Evolutionary conservation across 2,888 invertebrate species (phyloP), one percentile per base, ranked within the genome.

Genomic region (Phytoseiulus persimilis): DNA sequence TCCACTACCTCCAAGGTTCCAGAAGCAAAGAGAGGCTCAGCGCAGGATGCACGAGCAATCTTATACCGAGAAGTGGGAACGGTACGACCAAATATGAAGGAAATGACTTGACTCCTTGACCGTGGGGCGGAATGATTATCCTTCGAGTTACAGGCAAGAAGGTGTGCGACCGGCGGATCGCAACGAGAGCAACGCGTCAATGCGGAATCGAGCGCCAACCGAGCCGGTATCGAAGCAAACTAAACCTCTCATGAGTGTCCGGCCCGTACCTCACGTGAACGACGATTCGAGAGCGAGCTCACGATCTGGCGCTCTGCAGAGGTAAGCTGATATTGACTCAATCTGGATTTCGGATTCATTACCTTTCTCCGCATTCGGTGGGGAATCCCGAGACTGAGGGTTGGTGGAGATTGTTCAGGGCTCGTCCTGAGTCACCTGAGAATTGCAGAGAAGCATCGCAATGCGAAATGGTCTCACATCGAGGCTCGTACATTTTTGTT

Each of bases 211-310:
- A 39, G 39, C 5, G 39, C n/a, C n/a, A 46, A 46, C 46, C 14
- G 6, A 6, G 9, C 46, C 65, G 65, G 18, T 2, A 65, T 2
- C 5, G 14, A 65, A 28, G 18, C 23, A 14, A 3, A 2, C 65
- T 1, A 87, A 87, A 39, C 87, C 87, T 2, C 33, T 87, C n/a
- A 32, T 87, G 87, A 87, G 87, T 45, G 87, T 87, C n/a, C 87
- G 87, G 5, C 87, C 87, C 14, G 87, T 87, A 9, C 87, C 87
- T n/a, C 87, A 87, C 23, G 33, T 87, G n/a, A 6, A 45, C 1
- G 87, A 87, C n/a, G 87, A 87, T 0, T n/a, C 87, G 11, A 87
- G 33, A 28, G 33, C 28, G 33, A 33, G 87, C n/a, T 31, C 33
- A 2, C 28, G 32, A 87, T 65, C 65, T 14, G 33, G 87, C 31